Evolutionary conservation across 2,888 invertebrate genomes (phyloP).

Genomic region (Drosophila nr. medialis): DNA sequence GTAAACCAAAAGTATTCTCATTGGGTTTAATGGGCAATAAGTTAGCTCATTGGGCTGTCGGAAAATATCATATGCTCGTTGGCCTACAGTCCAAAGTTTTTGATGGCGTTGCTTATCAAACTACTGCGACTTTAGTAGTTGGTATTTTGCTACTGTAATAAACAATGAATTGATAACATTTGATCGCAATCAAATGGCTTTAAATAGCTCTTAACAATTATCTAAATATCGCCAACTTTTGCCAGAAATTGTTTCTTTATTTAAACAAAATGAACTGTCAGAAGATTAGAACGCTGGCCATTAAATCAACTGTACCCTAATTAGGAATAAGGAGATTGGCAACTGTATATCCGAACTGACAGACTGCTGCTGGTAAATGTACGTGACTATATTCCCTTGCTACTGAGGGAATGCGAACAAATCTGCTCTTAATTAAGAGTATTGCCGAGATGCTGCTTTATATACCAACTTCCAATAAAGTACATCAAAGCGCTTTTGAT

Average conservation of each 20-base stretch:
- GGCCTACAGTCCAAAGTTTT: slow-evolving; percentile 10
- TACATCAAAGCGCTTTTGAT: slow-evolving; percentile 48
- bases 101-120: slow-evolving; percentile 2
- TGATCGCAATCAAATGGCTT: slow-evolving; percentile 31
- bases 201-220: slow-evolving; percentile 14
- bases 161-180: slow-evolving; percentile 34
- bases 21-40: not conserved
- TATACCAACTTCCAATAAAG: slow-evolving; percentile 10
- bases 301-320: slow-evolving; percentile 21
- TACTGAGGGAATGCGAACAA: slow-evolving; percentile 5
- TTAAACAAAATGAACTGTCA: slow-evolving; percentile 3
- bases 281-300: slow-evolving; percentile 8
- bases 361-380: not conserved
- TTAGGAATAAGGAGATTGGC: slow-evolving; percentile 8
- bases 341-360: not conserved
- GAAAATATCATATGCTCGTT: slow-evolving; percentile 11
- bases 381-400: slow-evolving; percentile 12
- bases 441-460: slow-evolving; percentile 23
- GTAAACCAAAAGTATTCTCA: not conserved
- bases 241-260: not conserved
- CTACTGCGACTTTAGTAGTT: slow-evolving; percentile 28
- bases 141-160: slow-evolving; percentile 12
- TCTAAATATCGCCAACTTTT: slow-evolving; percentile 9
- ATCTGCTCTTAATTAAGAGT: slow-evolving; percentile 40
- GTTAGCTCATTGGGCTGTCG: not conserved